Conservation (phyloP, 1,140 invertebrate species). For the Apolygus lucorum region DNA sequence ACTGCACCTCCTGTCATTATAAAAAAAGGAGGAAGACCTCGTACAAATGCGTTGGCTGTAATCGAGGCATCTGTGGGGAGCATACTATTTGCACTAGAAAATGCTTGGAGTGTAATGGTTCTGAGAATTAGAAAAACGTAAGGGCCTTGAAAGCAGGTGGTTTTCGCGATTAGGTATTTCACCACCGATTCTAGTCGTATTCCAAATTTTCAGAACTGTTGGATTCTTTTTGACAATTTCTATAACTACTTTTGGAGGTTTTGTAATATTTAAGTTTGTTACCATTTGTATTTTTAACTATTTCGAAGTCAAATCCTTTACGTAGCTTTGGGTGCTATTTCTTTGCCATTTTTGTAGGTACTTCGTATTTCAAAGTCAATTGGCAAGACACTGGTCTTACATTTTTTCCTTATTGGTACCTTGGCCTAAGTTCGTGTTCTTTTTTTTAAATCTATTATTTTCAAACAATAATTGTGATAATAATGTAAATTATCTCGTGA, state of each 20-base stretch:
- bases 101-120: background rate
- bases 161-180: background rate
- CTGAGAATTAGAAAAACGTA: no score
- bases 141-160: no score
- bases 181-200: background rate
- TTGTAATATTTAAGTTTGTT: background rate
- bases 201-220: no score
- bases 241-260: background rate
- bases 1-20: background rate
- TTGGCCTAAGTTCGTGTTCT: no score
- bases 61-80: background rate
- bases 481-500: background rate
- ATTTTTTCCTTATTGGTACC: no score
- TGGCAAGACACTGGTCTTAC: no score
- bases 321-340: no score
- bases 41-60: background rate
- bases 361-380: no score
- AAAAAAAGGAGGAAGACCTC: background rate
- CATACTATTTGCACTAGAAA: background rate
- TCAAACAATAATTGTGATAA: no score
- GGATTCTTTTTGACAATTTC: background rate
- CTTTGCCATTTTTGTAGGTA: no score
- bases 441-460: no score
- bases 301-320: no score
- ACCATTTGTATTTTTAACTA: background rate